These are phyloP conservation scores for Tragelaphus buxtoni DNA, from an alignment of 2,113 vertebrate genomes.

Conservation along the genomic window DNA sequence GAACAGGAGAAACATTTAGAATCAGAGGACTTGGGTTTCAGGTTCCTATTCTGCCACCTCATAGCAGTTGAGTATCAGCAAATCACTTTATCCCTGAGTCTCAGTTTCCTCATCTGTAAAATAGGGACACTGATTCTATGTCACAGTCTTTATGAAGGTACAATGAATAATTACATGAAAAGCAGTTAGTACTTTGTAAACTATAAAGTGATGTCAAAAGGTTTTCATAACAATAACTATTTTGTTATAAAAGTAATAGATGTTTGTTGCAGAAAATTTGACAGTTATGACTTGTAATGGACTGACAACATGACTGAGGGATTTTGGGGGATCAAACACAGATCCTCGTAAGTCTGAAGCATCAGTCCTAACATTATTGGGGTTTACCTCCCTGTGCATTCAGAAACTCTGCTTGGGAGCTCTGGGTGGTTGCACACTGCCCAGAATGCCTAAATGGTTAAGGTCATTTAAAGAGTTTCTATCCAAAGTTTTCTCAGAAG, in stretches of 20 bases:
- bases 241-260: constrained; percentile 9
- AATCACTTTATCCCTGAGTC: not conserved
- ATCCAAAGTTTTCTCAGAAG: not conserved
- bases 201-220: not conserved
- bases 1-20: not conserved
- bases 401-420: not conserved
- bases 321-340: not conserved
- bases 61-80: not conserved
- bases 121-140: not conserved
- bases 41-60: not conserved
- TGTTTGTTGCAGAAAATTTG: not conserved
- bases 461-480: not conserved
- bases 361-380: not conserved
- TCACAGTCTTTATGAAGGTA: not conserved
- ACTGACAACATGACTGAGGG: not conserved
- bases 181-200: not conserved
- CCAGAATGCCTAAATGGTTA: not conserved
- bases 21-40: not conserved
- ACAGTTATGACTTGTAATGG: not conserved
- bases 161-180: not conserved
- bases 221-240: not conserved
- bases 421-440: not conserved
- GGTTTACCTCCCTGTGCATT: not conserved
- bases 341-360: not conserved
- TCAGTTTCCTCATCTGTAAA: constrained; percentile 8